These are phyloP conservation scores for Machimus rusticus DNA, from an alignment of 2,888 invertebrate genomes.

Conservation along the genomic window DNA sequence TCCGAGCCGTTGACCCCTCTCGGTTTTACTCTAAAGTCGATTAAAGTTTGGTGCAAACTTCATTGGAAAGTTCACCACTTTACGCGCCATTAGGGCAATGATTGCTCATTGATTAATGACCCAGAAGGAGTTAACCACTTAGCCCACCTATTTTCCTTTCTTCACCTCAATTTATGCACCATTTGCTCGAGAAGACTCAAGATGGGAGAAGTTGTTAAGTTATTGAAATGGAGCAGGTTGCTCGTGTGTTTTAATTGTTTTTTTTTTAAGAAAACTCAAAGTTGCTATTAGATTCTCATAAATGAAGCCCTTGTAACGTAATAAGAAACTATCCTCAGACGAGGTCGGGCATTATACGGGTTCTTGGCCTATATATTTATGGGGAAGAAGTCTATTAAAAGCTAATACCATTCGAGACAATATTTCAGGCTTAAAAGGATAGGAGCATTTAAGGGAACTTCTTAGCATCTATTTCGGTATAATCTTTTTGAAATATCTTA, in stretches of 20 bases:
- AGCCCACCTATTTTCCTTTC: not conserved
- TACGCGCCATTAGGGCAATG: not conserved
- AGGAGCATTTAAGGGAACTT: not conserved
- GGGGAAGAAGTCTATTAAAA: not conserved
- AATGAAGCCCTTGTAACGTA: not conserved
- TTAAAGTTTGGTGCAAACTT: not conserved
- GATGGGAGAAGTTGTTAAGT: not conserved
- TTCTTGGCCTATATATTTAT: not conserved
- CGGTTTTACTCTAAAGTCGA: not conserved
- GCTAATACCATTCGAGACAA: not conserved
- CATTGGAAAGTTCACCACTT: not conserved
- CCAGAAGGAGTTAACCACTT: not conserved
- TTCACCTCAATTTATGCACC: not conserved
- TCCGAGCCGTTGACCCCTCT: not conserved
- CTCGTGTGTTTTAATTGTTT: not conserved
- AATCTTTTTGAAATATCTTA: not conserved
- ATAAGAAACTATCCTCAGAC: not conserved
- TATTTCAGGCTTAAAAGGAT: not conserved
- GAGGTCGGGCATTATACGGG: not conserved
- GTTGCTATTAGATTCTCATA: not conserved
- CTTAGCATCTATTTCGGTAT: not conserved
- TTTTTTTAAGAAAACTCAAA: not conserved
- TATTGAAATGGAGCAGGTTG: not conserved
- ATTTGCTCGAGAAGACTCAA: not conserved
- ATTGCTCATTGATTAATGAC: not conserved